Evolutionary conservation across 2,888 invertebrate genomes (phyloP).

Genomic region (Caradrina clavipalpis): DNA sequence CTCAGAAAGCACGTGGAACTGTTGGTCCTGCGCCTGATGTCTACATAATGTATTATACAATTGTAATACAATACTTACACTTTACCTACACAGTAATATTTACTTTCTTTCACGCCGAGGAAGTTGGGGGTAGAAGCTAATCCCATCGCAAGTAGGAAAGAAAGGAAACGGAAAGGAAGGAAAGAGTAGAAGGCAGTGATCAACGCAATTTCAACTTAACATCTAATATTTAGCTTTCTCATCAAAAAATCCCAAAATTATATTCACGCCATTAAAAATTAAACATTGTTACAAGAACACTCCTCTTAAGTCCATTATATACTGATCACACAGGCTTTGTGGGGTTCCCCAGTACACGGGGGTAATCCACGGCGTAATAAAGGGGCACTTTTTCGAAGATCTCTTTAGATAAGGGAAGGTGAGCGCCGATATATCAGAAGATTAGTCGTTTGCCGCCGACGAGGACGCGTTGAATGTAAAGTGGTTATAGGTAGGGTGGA

Average conservation of each 20-base stretch:
- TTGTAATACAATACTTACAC: no score
- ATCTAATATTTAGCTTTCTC: no score
- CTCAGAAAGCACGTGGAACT: no score
- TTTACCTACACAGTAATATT: no score
- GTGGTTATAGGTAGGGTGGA: conserved; percentile 73
- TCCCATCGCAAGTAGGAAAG: no score
- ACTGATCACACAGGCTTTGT: conserved; percentile 69
- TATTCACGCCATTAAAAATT: neutral
- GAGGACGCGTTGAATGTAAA: conserved; percentile 84
- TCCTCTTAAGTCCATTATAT: conserved; percentile 58
- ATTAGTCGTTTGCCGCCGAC: conserved; percentile 86
- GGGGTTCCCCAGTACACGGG: conserved; percentile 65
- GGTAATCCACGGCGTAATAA: conserved; percentile 83
- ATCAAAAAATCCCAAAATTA: neutral
- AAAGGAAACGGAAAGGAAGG: no score
- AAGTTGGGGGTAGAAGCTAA: no score
- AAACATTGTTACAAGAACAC: conserved; percentile 21
- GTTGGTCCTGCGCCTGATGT: no score
- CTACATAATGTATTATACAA: no score
- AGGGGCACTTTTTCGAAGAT: conserved; percentile 86
- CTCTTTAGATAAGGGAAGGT: conserved; percentile 86
- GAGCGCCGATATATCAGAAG: conserved; percentile 89
- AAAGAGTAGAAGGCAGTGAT: no score
- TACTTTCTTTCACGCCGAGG: no score
- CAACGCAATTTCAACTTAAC: no score